Base-by-base conservation (phyloP, 2,888 invertebrate genomes). In the Nomada ruficornis region DNA sequence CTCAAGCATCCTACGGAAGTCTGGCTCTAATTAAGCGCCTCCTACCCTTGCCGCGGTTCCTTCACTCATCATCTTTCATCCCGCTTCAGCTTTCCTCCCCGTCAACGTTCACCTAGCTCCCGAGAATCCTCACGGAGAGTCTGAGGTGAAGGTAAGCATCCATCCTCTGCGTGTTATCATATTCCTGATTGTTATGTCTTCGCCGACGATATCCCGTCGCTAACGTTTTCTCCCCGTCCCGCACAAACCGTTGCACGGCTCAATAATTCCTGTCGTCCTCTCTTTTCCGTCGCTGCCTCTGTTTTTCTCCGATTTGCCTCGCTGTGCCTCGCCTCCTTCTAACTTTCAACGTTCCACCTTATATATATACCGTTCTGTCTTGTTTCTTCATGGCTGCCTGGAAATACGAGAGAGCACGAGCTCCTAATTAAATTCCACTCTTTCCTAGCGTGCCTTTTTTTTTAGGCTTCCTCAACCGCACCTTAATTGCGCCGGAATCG, bases 21-120 rank as follows among this genome's bases (percentile, higher is more conserved):
- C 93, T 93, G 93, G 89, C 91, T 93, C 93, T 94, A 94, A 94
- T 93, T 94, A 94, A 94, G 93, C 94, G 89, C 88, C 91, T 88
- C 91, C 87, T 87, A 88, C 87, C 88, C 78, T 80, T 85, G 82
- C 83, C 87, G 77, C 77, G 86, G 86, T 86, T 91, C 90, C 91
- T 92, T 92, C 92, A 92, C 92, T 93, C 93, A 89, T 93, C 93
- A 93, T 93, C 91, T 92, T 92, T 91, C 91, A 90, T 89, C 90
- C 89, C 83, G 71, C 81, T 84, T 84, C 65, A 59, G 36, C 70
- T 63, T 77, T 57, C 80, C 69, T 74, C 75, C 50, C 76, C 79
- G 74, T 77, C 79, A 85, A 83, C 69, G 77, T 82, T 76, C 74
- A 47, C 82, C 82, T 70, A 70, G 69, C 72, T 84, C 77, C 80